These are phyloP conservation scores for Parauchenoglanis punctatus DNA, from an alignment of 2,797 vertebrate species.

Conservation along the genomic window DNA sequence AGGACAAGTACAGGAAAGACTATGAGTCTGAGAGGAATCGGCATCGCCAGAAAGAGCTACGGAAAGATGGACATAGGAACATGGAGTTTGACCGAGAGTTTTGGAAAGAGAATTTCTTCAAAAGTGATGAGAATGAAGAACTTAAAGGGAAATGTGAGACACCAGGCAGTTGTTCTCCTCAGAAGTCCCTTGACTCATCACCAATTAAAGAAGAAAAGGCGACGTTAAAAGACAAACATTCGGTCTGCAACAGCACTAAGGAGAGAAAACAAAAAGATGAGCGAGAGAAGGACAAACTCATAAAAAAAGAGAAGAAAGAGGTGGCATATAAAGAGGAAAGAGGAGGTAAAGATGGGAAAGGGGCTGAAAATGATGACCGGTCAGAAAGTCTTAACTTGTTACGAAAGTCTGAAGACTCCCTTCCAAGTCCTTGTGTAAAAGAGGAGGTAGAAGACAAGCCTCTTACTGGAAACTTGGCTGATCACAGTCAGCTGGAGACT, in stretches of 20 bases:
- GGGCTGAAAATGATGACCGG: conserved; percentile 72
- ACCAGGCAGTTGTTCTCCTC: conserved; percentile 76
- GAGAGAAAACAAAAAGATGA: conserved; percentile 88
- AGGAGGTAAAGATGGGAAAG: conserved; percentile 78
- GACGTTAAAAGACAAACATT: conserved; percentile 82
- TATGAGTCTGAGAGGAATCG: conserved; percentile 88
- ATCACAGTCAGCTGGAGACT: conserved; percentile 83
- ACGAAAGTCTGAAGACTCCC: conserved; percentile 71
- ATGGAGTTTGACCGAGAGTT: conserved; percentile 97
- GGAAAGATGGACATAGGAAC: conserved; percentile 90
- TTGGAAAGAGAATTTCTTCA: conserved; percentile 99
- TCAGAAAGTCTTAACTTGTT: conserved; percentile 68
- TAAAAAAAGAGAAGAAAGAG: conserved; percentile 87
- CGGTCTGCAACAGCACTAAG: conserved; percentile 70
- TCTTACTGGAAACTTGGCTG: conserved; percentile 77
- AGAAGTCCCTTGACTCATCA: conserved; percentile 80
- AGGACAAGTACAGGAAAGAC: conserved; percentile 92
- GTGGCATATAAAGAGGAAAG: conserved; percentile 83
- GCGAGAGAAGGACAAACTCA: conserved; percentile 82
- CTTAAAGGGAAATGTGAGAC: conserved; percentile 75
- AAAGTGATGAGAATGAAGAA: conserved; percentile 95
- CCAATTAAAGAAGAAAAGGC: conserved; percentile 86
- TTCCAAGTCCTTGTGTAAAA: conserved; percentile 71
- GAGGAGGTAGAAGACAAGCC: conserved; percentile 82
- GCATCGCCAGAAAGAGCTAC: conserved; percentile 84